These are phyloP conservation scores for Brachionus plicatilis DNA, from an alignment of 1,140 invertebrate genomes.

Conservation along the genomic window DNA sequence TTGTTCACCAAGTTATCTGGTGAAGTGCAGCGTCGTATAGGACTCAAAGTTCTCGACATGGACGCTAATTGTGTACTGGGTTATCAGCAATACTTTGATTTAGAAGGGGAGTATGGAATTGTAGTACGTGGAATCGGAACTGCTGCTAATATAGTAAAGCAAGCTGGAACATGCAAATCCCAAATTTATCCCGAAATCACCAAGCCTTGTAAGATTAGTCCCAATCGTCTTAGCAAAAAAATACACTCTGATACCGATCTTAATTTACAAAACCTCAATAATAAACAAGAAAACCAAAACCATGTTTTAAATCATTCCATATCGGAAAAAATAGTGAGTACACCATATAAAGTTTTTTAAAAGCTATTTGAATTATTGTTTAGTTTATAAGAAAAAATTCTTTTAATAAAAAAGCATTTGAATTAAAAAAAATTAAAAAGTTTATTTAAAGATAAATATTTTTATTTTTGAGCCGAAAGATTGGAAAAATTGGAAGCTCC, in stretches of 20 bases:
- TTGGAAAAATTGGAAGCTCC: no score
- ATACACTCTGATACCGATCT: not conserved
- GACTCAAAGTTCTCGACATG: conserved; percentile 83
- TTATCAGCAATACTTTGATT: conserved; percentile 87
- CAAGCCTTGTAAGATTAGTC: not conserved
- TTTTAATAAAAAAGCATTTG: no score
- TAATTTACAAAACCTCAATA: not conserved
- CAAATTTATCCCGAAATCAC: not conserved
- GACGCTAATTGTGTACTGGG: conserved; percentile 89
- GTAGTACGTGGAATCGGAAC: conserved; percentile 86
- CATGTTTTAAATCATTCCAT: not conserved
- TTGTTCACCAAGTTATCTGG: conserved; percentile 84
- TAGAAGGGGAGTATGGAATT: conserved; percentile 92
- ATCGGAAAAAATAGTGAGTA: not conserved
- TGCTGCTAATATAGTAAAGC: conserved; percentile 58
- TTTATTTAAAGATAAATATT: no score
- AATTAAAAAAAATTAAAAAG: no score
- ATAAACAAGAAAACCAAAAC: not conserved
- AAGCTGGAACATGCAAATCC: not conserved
- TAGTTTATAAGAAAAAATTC: not conserved
- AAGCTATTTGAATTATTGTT: no score
- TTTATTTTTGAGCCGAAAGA: no score
- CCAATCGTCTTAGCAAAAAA: not conserved
- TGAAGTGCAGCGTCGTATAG: conserved; percentile 84
- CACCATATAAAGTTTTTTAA: not conserved